Evolutionary conservation across 2,113 vertebrate species (phyloP).

Genomic region (Microtus richardsoni): DNA sequence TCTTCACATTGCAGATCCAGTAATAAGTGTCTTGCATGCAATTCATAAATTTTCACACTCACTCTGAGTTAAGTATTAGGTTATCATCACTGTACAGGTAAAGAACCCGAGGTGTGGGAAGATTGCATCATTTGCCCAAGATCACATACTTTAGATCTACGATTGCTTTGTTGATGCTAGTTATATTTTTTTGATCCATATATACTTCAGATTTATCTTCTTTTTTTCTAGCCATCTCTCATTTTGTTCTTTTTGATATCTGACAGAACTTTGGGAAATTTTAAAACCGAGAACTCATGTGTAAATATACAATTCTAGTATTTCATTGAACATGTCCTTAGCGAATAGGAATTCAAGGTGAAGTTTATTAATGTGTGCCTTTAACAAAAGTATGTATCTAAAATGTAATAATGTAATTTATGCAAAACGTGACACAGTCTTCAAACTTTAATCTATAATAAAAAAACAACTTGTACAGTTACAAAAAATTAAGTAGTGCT

Average conservation of each 20-base stretch:
- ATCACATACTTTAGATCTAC: neutral
- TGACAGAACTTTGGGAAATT: neutral
- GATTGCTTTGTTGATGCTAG: neutral
- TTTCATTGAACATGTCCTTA: slow-evolving; percentile 2
- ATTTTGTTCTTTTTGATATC: neutral
- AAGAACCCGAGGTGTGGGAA: neutral
- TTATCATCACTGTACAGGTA: neutral
- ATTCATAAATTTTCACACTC: neutral
- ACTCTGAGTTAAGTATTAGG: neutral
- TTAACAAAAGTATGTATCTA: neutral
- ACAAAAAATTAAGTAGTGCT: slow-evolving; percentile 23
- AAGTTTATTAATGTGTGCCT: slow-evolving; percentile 13
- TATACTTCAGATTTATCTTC: slow-evolving; percentile 9
- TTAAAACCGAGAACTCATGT: neutral
- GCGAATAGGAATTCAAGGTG: neutral
- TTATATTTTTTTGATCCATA: neutral
- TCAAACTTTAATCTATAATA: slow-evolving; percentile 1
- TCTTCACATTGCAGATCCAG: neutral
- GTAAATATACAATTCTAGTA: neutral
- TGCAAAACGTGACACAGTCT: neutral
- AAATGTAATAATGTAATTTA: slow-evolving; percentile 31
- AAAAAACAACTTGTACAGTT: neutral
- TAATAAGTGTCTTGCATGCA: neutral
- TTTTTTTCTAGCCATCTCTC: neutral
- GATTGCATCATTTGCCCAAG: neutral